phyloP scores from a whole-genome alignment of 2,113 vertebrate species.

The Cromileptes altivelis region DNA sequence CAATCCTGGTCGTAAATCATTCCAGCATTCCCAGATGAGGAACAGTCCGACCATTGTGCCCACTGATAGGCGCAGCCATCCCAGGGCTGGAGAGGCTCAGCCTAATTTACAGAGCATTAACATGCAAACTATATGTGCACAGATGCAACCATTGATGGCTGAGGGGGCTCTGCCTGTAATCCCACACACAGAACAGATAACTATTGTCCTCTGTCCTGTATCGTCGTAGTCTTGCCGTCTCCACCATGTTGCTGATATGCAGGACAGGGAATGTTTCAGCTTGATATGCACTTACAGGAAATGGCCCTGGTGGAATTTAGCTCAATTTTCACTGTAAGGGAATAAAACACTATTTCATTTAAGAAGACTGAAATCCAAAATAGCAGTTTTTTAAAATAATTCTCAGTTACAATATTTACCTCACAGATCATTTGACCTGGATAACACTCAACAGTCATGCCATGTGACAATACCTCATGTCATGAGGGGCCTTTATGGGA shows the following conservation, averaged over 20 bases:
- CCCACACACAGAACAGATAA: constrained; percentile 16
- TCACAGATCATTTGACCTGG: background rate
- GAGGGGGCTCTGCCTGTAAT: constrained; percentile 5
- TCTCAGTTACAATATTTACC: background rate
- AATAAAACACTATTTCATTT: background rate
- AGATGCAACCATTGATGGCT: constrained; percentile 8
- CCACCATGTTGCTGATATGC: background rate
- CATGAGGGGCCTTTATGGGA: constrained; percentile 30
- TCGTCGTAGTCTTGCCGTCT: background rate
- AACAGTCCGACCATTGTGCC: constrained; percentile 31
- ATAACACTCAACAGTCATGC: constrained; percentile 9
- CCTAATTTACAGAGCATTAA: constrained; percentile 21
- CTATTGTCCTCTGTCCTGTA: constrained; percentile 19
- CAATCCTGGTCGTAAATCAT: background rate
- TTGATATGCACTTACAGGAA: constrained; percentile 1
- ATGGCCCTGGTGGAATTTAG: background rate
- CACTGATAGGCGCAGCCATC: background rate
- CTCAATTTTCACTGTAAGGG: background rate
- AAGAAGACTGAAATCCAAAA: background rate
- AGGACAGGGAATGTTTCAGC: constrained; percentile 10
- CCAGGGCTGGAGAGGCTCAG: background rate
- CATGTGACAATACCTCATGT: constrained; percentile 43
- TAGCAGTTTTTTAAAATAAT: background rate
- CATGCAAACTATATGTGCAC: constrained; percentile 16
- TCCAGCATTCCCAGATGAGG: background rate